Evolutionary conservation across 2,797 vertebrate genomes (phyloP).

Genomic region (Pangasius sanitwongsei): DNA sequence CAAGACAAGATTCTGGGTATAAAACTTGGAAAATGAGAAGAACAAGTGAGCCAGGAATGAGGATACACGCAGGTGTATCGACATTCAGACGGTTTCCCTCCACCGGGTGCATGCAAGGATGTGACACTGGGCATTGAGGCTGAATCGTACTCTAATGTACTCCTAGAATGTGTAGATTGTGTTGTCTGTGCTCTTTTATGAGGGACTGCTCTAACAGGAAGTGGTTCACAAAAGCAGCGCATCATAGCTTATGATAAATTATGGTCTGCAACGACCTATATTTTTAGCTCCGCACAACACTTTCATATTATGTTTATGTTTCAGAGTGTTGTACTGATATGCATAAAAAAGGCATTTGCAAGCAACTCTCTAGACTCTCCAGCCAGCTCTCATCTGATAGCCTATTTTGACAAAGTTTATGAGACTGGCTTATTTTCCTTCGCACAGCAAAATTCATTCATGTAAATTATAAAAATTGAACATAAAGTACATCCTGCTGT

Average conservation of each 20-base stretch:
- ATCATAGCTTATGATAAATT: conserved; percentile 42
- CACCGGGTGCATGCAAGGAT: conserved; percentile 49
- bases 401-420: neutral
- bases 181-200: neutral
- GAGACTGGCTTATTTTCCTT: conserved; percentile 7
- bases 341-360: conserved; percentile 8
- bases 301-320: conserved; percentile 27
- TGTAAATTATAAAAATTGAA: neutral
- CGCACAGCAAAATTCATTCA: neutral
- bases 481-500: neutral
- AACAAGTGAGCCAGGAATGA: conserved; percentile 7
- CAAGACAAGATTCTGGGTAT: conserved; percentile 1
- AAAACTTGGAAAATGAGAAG: neutral
- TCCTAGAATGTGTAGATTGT: neutral
- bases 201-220: conserved; percentile 32
- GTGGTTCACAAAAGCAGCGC: conserved; percentile 23
- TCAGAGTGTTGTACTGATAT: neutral
- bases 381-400: conserved; percentile 7
- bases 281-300: conserved; percentile 42
- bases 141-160: conserved; percentile 19
- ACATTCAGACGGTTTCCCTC: conserved; percentile 41
- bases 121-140: conserved; percentile 51
- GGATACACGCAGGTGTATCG: conserved; percentile 6
- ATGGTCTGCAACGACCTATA: conserved; percentile 49
- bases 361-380: neutral